These are phyloP conservation scores for Spatulosminthurus flaviceps DNA, from an alignment of 2,888 invertebrate species.

Conservation along the genomic window DNA sequence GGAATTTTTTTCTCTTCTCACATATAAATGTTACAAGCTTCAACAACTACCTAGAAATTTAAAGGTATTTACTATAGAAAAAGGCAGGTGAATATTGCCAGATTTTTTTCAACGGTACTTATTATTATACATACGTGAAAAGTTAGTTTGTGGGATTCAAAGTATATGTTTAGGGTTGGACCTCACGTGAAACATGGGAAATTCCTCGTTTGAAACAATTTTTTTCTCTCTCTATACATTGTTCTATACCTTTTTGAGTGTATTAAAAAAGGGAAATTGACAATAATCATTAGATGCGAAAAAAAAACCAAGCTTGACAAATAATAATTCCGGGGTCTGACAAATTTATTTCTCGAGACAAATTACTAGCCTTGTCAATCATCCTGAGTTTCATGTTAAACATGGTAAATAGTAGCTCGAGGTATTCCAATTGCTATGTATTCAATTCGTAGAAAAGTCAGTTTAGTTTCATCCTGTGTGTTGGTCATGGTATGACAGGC, in stretches of 20 bases:
- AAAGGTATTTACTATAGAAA: neutral
- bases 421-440: too few relatives aligned
- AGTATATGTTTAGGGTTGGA: too few relatives aligned
- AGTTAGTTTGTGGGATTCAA: too few relatives aligned
- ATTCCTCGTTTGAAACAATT: too few relatives aligned
- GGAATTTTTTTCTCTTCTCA: neutral
- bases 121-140: too few relatives aligned
- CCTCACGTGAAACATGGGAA: too few relatives aligned
- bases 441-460: conserved; percentile 3
- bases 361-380: conserved; percentile 51
- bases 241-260: neutral
- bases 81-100: neutral
- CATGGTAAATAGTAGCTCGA: too few relatives aligned
- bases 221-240: neutral
- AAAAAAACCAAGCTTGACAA: too few relatives aligned
- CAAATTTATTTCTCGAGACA: conserved; percentile 50
- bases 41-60: neutral
- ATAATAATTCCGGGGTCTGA: conserved; percentile 50
- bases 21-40: too few relatives aligned
- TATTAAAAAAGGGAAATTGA: neutral
- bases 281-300: neutral
- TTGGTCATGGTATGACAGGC: conserved; percentile 25
- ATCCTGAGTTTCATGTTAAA: neutral
- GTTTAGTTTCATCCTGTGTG: neutral
- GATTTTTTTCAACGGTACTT: neutral